phyloP scores from a whole-genome alignment of 2,797 vertebrate genomes.

The Coracias cyanogaster region DNA sequence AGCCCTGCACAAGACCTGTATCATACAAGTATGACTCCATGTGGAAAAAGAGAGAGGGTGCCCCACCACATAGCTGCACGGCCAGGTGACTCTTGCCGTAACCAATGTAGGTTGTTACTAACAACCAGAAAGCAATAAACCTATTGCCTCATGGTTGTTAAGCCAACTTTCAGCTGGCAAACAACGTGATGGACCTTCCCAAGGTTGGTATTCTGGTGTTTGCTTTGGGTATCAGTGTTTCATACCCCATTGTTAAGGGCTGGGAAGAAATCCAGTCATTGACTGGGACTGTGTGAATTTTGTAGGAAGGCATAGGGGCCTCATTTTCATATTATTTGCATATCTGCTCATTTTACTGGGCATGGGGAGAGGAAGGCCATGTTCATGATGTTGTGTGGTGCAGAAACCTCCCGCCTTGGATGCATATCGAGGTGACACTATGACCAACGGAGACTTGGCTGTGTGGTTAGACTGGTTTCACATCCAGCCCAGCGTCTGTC shows the following conservation, averaged over 20 bases:
- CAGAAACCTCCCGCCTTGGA: not conserved
- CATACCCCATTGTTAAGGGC: not conserved
- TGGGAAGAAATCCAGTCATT: not conserved
- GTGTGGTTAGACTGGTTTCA: not conserved
- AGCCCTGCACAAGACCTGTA: not conserved
- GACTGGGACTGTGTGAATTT: not conserved
- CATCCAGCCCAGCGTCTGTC: not conserved
- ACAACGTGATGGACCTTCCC: not conserved
- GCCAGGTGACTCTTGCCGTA: not conserved
- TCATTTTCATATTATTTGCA: not conserved
- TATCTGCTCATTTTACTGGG: not conserved
- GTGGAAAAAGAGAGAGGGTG: not conserved
- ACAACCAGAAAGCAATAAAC: not conserved
- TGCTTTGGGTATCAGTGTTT: not conserved
- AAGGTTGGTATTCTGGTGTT: not conserved
- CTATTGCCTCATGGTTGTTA: not conserved
- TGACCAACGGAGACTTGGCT: not conserved
- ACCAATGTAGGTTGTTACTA: not conserved
- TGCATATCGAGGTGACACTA: accelerated
- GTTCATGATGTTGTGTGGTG: accelerated
- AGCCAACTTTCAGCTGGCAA: not conserved
- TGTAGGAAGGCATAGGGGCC: not conserved
- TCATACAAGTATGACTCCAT: not conserved
- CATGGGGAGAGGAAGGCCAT: not conserved
- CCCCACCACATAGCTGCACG: not conserved